Evolutionary conservation across 2,113 vertebrate species (phyloP).

Genomic region (Melozone crissalis): DNA sequence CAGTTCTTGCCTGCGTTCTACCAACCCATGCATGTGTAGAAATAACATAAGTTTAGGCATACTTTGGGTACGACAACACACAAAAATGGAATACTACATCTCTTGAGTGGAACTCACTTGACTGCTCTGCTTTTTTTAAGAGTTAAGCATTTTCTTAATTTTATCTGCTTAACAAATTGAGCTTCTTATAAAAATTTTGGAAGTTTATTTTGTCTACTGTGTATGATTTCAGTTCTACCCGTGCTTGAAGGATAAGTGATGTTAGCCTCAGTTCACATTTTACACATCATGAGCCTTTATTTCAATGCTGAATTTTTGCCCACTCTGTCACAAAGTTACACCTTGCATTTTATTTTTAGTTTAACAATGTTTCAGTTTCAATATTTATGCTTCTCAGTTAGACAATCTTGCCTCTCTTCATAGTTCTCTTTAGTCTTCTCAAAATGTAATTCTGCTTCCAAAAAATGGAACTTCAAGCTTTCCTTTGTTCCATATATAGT

Average conservation of each 20-base stretch:
- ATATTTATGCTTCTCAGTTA: neutral
- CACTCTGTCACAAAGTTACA: neutral
- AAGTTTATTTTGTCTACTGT: neutral
- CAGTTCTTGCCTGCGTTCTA: neutral
- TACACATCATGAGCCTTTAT: neutral
- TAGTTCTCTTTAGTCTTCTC: neutral
- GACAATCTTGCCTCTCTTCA: neutral
- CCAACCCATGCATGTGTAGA: neutral
- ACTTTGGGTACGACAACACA: neutral
- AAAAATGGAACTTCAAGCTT: neutral
- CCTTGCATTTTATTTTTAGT: neutral
- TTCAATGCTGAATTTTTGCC: neutral
- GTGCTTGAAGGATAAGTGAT: neutral
- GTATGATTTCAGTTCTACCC: neutral
- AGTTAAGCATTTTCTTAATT: neutral
- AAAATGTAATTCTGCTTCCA: neutral
- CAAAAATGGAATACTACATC: neutral
- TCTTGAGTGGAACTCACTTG: neutral
- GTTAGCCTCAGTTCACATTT: neutral
- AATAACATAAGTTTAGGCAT: neutral
- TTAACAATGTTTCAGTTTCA: neutral
- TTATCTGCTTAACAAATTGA: neutral
- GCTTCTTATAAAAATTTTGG: neutral
- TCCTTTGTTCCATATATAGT: neutral
- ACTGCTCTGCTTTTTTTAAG: neutral